Base-by-base conservation (phyloP, 2,797 vertebrate genomes). In the Bradypodion pumilum region DNA sequence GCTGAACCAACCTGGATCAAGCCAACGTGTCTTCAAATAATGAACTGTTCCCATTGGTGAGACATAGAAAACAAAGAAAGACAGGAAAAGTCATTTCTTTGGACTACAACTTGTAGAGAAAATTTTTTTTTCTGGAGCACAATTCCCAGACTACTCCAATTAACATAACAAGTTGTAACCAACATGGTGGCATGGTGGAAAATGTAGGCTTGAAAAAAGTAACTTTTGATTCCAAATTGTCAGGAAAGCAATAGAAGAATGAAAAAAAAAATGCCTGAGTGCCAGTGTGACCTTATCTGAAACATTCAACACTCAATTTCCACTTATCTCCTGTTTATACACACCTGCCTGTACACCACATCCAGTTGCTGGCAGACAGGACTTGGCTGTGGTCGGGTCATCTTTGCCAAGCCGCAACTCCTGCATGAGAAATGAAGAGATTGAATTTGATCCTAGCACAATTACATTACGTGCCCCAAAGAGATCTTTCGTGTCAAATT, bases 381-480 rank as follows among this genome's bases (percentile, higher is more conserved):
- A 40, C 73, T 86, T 63, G 79, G 89, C 75, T 77, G 40, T 85
- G 80, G 56, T 90, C 89, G 56, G 0, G 1, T 88, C 87, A 87
- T 56, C 60, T 62, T 83, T 90, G 90, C 89, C 88, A 91, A 93
- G 83, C 92, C 89, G n/a, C n/a, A n/a, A 93, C 91, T 92, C 94
- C 89, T 91, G 90, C 86, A 93, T 92, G 89, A 92, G 87, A 91
- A 93, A 77, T 0, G 1, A 90, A 91, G 78, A 90, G 91, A 93
- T 93, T 95, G 82, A 91, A 93, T 94, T 92, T 93, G 87, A 82
- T 88, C 86, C 70, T 52, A 62, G 82, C 89, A 90, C 90, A 93
- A 95, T 92, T 88, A 32, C 84, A 89, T 95, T 93, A 94, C 66
- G 78, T 46, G 87, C 87, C 56, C 85, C 84, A 91, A 83, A 91